Evolutionary conservation across 2,888 invertebrate species (phyloP).

Genomic region (Acrocyrtus sp.): DNA sequence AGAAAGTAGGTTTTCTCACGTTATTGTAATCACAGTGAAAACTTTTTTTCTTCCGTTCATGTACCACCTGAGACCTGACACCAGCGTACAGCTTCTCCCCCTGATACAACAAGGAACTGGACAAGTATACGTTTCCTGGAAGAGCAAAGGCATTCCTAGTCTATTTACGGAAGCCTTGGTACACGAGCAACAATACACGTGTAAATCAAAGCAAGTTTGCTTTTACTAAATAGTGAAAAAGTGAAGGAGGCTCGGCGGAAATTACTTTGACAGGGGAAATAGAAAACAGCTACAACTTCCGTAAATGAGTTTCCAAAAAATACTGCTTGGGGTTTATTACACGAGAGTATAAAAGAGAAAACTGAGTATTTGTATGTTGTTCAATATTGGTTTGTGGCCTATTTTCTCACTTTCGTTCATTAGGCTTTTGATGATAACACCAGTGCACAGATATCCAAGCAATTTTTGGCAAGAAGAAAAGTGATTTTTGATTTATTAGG

Average conservation of each 20-base stretch:
- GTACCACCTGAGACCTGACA: conserved; percentile 39
- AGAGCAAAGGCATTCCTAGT: no score
- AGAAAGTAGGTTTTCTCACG: no score
- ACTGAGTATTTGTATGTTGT: no score
- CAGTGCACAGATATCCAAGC: conserved; percentile 13
- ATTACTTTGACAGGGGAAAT: conserved; percentile 36
- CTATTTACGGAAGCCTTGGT: no score
- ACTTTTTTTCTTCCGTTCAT: no score
- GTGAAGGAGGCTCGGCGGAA: conserved; percentile 30
- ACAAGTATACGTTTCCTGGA: not conserved
- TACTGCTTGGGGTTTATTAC: no score
- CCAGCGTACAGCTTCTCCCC: conserved; percentile 34
- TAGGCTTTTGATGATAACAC: conserved; percentile 38
- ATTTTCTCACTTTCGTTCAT: conserved; percentile 26
- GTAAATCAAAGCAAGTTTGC: conserved; percentile 3
- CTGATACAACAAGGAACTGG: not conserved
- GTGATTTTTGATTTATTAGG: conserved; percentile 52
- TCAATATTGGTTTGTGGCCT: no score
- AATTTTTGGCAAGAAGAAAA: conserved; percentile 36
- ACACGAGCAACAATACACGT: no score
- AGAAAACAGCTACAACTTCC: conserved; percentile 8
- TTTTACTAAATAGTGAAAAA: no score
- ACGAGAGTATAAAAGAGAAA: no score
- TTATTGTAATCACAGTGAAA: no score
- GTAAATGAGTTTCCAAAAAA: not conserved